phyloP scores from a whole-genome alignment of 2,888 invertebrate genomes.

The Tridacna crocea region DNA sequence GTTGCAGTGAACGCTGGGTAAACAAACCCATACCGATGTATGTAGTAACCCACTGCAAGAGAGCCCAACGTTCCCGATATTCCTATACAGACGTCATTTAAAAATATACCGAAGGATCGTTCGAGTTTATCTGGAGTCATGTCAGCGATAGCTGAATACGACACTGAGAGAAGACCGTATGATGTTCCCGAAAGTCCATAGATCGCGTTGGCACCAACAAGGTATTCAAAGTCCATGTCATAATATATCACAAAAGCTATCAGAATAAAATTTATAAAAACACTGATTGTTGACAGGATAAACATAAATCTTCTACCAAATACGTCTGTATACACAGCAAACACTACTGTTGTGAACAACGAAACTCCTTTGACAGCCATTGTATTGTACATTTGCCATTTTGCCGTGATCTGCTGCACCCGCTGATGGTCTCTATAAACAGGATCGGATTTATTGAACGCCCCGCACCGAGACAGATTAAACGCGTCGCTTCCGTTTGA shows the following conservation, averaged over 20 bases:
- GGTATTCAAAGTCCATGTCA: slow-evolving; percentile 29
- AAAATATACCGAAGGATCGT: slow-evolving; percentile 30
- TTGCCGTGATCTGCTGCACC: slow-evolving; percentile 43
- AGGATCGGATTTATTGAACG: slow-evolving; percentile 30
- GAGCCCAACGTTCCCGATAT: slow-evolving; percentile 16
- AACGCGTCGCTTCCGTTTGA: slow-evolving; percentile 14
- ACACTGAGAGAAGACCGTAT: slow-evolving; percentile 25
- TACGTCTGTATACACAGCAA: slow-evolving; percentile 40
- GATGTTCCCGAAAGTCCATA: slow-evolving; percentile 41
- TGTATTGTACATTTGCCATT: slow-evolving; percentile 43
- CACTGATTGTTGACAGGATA: slow-evolving; percentile 29
- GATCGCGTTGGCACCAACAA: slow-evolving; percentile 20
- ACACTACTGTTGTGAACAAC: slow-evolving; percentile 32
- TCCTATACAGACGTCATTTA: slow-evolving; percentile 3
- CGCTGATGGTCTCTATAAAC: slow-evolving; percentile 28
- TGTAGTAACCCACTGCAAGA: slow-evolving; percentile 33
- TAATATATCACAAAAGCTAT: slow-evolving; percentile 31
- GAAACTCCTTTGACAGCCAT: slow-evolving; percentile 24
- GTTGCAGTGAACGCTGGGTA: slow-evolving; percentile 31
- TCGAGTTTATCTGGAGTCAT: slow-evolving; percentile 29
- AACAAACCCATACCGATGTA: slow-evolving; percentile 28
- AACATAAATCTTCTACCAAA: slow-evolving; percentile 44
- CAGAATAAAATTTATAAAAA: slow-evolving; percentile 12
- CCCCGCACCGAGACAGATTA: slow-evolving; percentile 29
- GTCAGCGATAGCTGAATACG: slow-evolving; percentile 40